phyloP scores from a whole-genome alignment of 1,140 invertebrate genomes.

The Panulirus ornatus region DNA sequence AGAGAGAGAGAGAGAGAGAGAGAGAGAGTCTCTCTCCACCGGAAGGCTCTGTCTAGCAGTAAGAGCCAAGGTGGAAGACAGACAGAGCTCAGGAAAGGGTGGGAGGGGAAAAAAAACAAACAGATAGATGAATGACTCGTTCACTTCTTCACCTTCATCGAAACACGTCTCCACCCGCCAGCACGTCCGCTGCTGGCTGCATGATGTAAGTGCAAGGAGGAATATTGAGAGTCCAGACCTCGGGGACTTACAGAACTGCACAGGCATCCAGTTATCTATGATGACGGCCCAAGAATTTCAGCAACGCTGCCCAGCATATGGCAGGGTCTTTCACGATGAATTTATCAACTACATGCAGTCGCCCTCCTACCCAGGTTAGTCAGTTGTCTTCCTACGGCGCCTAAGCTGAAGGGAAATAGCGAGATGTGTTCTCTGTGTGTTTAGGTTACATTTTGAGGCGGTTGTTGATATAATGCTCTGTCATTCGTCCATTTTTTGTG shows the following conservation, averaged over 20 bases:
- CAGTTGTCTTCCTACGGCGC: too few species aligned
- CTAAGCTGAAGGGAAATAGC: too few species aligned
- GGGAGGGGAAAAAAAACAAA: neutral
- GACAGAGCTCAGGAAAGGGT: neutral
- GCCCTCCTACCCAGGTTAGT: too few species aligned
- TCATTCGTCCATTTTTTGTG: too few species aligned
- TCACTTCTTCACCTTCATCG: neutral
- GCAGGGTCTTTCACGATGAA: too few species aligned
- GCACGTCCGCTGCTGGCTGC: neutral
- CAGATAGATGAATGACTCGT: neutral
- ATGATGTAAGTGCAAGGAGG: neutral
- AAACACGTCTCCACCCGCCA: neutral
- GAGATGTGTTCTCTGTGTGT: too few species aligned
- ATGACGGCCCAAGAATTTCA: neutral
- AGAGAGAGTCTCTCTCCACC: neutral
- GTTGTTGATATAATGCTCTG: too few species aligned
- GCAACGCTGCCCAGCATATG: too few species aligned
- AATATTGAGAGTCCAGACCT: neutral
- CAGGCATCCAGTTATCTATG: neutral
- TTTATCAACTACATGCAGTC: too few species aligned
- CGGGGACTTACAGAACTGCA: neutral
- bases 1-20: conserved; percentile 22
- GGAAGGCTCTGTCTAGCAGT: neutral
- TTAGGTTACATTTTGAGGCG: too few species aligned
- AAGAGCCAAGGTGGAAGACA: neutral